Evolutionary conservation across 2,888 invertebrate genomes (phyloP).

Genomic region (Synergus gifuensis): DNA sequence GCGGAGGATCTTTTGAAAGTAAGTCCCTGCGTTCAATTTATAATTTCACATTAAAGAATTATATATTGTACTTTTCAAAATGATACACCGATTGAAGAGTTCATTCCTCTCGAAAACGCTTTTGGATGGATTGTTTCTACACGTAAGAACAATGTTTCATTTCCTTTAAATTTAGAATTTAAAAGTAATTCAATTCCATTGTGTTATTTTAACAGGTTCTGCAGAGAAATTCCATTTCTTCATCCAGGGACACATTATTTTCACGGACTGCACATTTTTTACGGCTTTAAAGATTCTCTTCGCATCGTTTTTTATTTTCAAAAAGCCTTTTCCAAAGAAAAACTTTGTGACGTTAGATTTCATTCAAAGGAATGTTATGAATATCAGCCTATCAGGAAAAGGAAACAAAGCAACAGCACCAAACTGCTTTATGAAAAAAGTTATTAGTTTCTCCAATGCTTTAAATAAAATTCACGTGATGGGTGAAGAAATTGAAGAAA

Average conservation of each 20-base stretch:
- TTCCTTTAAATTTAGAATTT: background rate
- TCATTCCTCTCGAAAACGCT: background rate
- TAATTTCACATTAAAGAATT: background rate
- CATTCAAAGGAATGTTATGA: background rate
- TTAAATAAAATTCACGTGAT: background rate
- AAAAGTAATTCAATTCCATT: background rate
- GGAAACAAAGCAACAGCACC: background rate
- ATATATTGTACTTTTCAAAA: background rate
- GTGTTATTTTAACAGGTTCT: background rate
- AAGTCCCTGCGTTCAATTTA: background rate
- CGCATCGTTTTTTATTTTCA: slow-evolving; percentile 6
- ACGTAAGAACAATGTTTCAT: background rate
- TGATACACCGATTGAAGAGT: background rate
- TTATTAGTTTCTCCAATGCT: background rate
- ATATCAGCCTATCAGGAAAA: background rate
- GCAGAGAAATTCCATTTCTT: background rate
- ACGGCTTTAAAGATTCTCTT: background rate
- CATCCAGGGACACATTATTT: background rate
- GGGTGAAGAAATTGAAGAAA: background rate
- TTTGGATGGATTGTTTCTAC: slow-evolving; percentile 12
- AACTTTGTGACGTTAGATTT: background rate
- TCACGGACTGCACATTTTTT: background rate
- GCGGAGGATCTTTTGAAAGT: no score
- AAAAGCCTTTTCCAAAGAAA: background rate
- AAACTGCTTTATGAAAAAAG: background rate